Evolutionary conservation across 2,888 invertebrate species (phyloP).

Genomic region (Morinoia aosen): DNA sequence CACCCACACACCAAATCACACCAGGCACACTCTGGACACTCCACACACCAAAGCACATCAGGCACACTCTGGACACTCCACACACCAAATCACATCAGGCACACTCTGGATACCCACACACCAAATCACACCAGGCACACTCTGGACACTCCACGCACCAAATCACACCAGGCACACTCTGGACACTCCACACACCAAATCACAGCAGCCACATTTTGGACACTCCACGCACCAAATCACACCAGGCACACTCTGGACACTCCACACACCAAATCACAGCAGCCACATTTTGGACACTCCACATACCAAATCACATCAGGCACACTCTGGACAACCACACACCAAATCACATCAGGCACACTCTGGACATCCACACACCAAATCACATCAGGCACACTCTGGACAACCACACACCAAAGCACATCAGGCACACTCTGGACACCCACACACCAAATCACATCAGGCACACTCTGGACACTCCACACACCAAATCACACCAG

Average conservation of each 20-base stretch:
- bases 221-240: neutral
- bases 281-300: neutral
- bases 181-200: slow-evolving; percentile 45
- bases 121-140: neutral
- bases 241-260: slow-evolving; percentile 83
- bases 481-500: neutral
- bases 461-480: slow-evolving; percentile 84
- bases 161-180: slow-evolving; percentile 82
- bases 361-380: neutral
- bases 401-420: slow-evolving; percentile 21
- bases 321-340: slow-evolving; percentile 79
- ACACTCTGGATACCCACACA: slow-evolving; percentile 81
- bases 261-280: neutral
- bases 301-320: slow-evolving; percentile 74
- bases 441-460: slow-evolving; percentile 70
- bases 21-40: slow-evolving; percentile 84
- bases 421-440: neutral
- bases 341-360: neutral
- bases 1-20: neutral
- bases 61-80: neutral
- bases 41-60: neutral
- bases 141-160: neutral
- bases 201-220: neutral
- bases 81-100: slow-evolving; percentile 76
- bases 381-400: slow-evolving; percentile 83